Conservation (phyloP, 2,888 invertebrate genomes). For the Lottia scabra region DNA sequence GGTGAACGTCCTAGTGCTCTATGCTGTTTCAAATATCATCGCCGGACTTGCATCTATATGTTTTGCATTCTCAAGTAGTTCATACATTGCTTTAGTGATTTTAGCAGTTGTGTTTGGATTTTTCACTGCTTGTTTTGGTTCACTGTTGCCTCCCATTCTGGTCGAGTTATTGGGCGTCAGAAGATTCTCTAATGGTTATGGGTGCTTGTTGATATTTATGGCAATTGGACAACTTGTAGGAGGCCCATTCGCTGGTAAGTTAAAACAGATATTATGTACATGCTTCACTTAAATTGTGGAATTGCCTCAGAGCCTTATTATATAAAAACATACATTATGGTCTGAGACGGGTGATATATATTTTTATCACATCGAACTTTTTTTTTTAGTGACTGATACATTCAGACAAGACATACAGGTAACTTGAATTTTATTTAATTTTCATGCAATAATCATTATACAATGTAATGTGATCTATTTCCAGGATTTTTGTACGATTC, state of each 20-base stretch:
- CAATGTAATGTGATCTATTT: neutral
- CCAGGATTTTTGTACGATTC: slow-evolving; percentile 5
- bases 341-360: no score
- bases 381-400: no score
- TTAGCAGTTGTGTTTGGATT: slow-evolving; percentile 41
- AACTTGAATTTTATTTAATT: no score
- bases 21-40: slow-evolving; percentile 33
- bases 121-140: slow-evolving; percentile 43
- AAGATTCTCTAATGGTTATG: slow-evolving; percentile 46
- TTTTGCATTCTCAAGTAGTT: slow-evolving; percentile 26
- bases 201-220: slow-evolving; percentile 44
- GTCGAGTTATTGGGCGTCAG: slow-evolving; percentile 39
- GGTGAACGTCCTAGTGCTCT: slow-evolving; percentile 33
- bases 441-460: no score
- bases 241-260: slow-evolving; percentile 45
- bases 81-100: slow-evolving; percentile 33
- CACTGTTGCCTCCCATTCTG: slow-evolving; percentile 39
- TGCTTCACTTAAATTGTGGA: no score
- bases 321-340: no score
- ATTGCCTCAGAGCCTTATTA: no score
- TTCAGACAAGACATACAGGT: no score
- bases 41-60: slow-evolving; percentile 37
- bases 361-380: no score
- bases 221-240: slow-evolving; percentile 46
- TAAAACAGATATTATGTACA: no score